Conservation (phyloP, 2,888 invertebrate genomes). For the Drepanosiphum platanoidis region DNA sequence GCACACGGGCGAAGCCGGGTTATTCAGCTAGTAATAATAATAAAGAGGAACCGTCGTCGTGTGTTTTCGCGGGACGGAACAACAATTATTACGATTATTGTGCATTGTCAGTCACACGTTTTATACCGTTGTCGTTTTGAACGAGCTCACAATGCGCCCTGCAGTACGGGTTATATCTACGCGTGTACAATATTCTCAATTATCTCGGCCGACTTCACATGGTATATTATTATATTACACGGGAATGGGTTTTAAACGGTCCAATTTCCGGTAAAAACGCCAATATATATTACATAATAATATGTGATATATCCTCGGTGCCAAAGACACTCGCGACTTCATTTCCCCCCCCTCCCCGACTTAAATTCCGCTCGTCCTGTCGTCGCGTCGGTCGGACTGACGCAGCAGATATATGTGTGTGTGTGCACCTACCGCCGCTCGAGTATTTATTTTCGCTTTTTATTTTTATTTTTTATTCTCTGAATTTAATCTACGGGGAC, state of each 20-base stretch:
- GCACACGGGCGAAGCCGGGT: too few relatives aligned
- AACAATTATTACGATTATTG: too few relatives aligned
- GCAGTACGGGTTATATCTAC: neutral
- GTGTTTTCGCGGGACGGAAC: too few relatives aligned
- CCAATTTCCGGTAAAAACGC: conserved; percentile 17
- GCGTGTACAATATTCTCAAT: neutral
- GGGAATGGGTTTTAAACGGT: neutral
- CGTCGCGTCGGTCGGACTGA: neutral
- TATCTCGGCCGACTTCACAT: neutral
- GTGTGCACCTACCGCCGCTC: too few relatives aligned
- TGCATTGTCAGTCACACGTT: too few relatives aligned
- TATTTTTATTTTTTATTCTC: neutral
- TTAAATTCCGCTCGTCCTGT: neutral
- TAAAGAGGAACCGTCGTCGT: too few relatives aligned
- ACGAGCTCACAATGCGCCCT: neutral
- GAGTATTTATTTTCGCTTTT: conserved; percentile 22
- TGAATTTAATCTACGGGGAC: conserved; percentile 25
- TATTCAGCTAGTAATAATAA: too few relatives aligned
- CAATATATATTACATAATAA: too few relatives aligned
- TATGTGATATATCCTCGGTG: neutral
- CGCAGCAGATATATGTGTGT: too few relatives aligned
- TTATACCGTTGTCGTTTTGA: too few relatives aligned
- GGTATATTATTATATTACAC: too few relatives aligned
- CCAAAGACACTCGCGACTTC: conserved; percentile 11
- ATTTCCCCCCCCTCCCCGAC: neutral